phyloP scores from a whole-genome alignment of 1,140 invertebrate genomes.

The Penaeus chinensis region DNA sequence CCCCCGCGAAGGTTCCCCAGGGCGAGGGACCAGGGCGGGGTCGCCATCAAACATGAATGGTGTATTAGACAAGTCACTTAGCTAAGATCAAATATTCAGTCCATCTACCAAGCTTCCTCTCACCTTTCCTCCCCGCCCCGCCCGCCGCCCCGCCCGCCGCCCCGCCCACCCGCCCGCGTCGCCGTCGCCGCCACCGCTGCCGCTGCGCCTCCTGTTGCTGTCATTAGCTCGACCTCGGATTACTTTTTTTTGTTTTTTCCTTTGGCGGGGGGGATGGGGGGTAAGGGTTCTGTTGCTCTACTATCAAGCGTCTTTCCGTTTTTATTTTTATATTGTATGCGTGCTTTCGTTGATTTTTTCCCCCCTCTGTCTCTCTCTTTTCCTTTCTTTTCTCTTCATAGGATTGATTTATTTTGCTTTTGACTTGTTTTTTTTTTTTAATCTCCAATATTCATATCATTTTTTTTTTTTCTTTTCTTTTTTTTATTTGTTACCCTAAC shows the following conservation, averaged over 20 bases:
- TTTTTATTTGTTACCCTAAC: too few relatives aligned
- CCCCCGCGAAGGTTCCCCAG: neutral
- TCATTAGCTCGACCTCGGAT: neutral
- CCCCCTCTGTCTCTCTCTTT: neutral
- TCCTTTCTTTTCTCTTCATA: neutral
- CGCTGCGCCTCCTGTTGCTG: too few relatives aligned
- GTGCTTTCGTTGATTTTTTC: neutral
- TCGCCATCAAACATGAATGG: slow-evolving; percentile 48
- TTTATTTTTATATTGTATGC: too few relatives aligned
- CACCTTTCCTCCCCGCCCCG: neutral
- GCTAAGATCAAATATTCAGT: slow-evolving; percentile 47
- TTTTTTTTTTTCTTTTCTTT: too few relatives aligned
- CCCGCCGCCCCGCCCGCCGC: neutral
- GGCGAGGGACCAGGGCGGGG: neutral
- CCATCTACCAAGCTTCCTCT: slow-evolving; percentile 22
- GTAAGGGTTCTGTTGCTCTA: too few relatives aligned
- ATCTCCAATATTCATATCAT: too few relatives aligned
- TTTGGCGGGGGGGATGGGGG: neutral
- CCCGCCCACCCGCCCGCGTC: neutral
- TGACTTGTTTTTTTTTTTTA: too few relatives aligned
- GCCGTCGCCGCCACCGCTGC: neutral
- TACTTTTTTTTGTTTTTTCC: neutral
- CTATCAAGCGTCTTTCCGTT: too few relatives aligned
- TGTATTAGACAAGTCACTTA: slow-evolving; percentile 54
- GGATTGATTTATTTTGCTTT: too few relatives aligned